Evolutionary conservation across 2,888 invertebrate species (phyloP), one percentile per base, ranked within the genome.

Genomic region (Cerceris ruficornis): DNA sequence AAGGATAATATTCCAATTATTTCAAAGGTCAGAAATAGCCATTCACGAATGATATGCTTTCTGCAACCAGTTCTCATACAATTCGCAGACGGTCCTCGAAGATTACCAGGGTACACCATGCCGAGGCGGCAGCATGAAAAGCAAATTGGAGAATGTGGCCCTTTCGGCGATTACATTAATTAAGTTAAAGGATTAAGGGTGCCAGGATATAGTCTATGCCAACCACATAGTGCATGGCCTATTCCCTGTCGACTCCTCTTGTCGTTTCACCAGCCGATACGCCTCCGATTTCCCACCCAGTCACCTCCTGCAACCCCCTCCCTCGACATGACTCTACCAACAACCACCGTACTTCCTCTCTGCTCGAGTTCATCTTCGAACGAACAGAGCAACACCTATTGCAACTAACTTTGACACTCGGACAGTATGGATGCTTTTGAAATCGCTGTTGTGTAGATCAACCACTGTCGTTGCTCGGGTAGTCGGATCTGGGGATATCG

Each of bases 171-270:
- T 77, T 74, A 81, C 81, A 81, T 82, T 81, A 81, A 81, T 82
- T 81, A 81, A 82, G 78, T 82, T 77, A 82, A 28, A 78, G 66
- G 81, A 82, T 77, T 81, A 81, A 81, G 82, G 74, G 69, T 64
- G 58, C 66, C 58, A 43, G 69, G 41, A 75, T 70, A 72, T 72
- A 76, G 67, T 80, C 64, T 57, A 62, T 52, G 61, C 60, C 17
- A 41, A 70, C 69, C 82, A 77, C 68, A 70, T 70, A 70, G 68
- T 77, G 58, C 82, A 55, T 77, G 67, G 77, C 67, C 66, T 64
- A 81, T 77, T 67, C 71, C 77, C 77, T 69, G 73, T 62, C 58
- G 28, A 54, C 59, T 75, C 57, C 80, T 73, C 81, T 77, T 69
- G 66, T 71, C 82, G 74, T 77, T 82, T 55, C 52, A 42, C 77